Evolutionary conservation across 2,797 vertebrate genomes (phyloP), one percentile per base, ranked within the genome.

Genomic region (Labeo calbasu): DNA sequence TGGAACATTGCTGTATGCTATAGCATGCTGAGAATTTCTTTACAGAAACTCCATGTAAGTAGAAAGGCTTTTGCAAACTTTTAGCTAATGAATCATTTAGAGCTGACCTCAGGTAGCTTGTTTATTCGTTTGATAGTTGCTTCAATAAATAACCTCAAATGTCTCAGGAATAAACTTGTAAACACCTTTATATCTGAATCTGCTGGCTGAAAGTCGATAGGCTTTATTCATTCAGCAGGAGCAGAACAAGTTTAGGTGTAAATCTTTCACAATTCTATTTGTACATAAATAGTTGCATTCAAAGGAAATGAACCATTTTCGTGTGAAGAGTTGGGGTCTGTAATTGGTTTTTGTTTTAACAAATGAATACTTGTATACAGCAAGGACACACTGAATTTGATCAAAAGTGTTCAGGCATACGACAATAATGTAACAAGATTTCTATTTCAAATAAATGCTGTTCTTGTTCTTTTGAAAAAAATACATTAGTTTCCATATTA

Each of bases 1-100:
- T 61, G 78, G 73, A 88, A 87, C 73, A 84, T 69, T 28, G 61
- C 81, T 77, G 77, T 66, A 77, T 59, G 69, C 63, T 84, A 36
- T 21, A 57, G 61, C 84, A 79, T 68, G 23, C 85, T 85, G 84
- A 73, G 88, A 83, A 57, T 70, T 78, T 46, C 8, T 46, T 46
- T 46, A 46, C 43, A 28, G 53, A 70, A 83, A 75, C 17, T 72
- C 17, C 55, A 12, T n/a, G 50, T 43, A 71, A 82, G n/a, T 78
- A 71, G 48, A 63, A 66, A 50, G 10, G 66, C 7, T 46, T n/a
- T 57, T 57, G 78, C 51, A 15, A 72, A 82, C 32, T 40, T 63
- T 63, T 78, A 48, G 32, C 13, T 36, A 72, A 55, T 78, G 43
- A 63, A 48, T 65, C 5, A 59, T 83, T 83, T 65, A 28, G 23